Conservation (phyloP, 1,140 invertebrate species). For the Drosophila willistoni region DNA sequence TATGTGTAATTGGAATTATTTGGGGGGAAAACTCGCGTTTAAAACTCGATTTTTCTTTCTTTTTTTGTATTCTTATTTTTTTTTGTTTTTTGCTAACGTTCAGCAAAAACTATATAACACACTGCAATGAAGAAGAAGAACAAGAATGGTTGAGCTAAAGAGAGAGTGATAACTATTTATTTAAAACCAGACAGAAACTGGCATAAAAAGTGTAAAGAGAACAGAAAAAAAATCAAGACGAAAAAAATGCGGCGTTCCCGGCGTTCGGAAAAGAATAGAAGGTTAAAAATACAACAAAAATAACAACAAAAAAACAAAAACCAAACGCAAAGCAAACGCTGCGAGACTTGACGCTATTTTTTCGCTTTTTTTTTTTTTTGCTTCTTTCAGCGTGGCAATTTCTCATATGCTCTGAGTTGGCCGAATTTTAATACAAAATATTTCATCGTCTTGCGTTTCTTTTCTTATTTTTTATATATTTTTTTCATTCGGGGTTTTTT, state of each 20-base stretch:
- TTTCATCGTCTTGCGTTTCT: conserved; percentile 52
- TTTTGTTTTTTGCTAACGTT: conserved; percentile 10
- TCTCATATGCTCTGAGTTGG: conserved; percentile 43
- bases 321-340: conserved; percentile 7
- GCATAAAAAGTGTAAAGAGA: conserved; percentile 19
- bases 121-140: conserved; percentile 51
- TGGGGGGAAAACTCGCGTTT: conserved; percentile 60
- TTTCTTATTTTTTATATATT: conserved; percentile 41
- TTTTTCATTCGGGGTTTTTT: conserved; percentile 42
- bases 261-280: conserved; percentile 6
- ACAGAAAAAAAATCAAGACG: conserved; percentile 14
- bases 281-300: conserved; percentile 23
- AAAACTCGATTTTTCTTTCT: conserved; percentile 42
- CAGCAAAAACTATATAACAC: conserved; percentile 40
- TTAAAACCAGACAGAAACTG: conserved; percentile 23
- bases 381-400: conserved; percentile 61
- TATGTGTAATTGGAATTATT: conserved; percentile 78
- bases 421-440: conserved; percentile 69
- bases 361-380: conserved; percentile 25
- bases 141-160: not conserved
- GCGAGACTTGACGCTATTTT: conserved; percentile 39
- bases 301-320: conserved; percentile 21
- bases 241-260: conserved; percentile 32
- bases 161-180: conserved; percentile 5
- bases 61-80: not conserved